A percentile compares a stretch with the other conserved stretches of the same genome.
Conservation (phyloP, 2,113 vertebrate species). For the Oncorhynchus masou region DNA sequence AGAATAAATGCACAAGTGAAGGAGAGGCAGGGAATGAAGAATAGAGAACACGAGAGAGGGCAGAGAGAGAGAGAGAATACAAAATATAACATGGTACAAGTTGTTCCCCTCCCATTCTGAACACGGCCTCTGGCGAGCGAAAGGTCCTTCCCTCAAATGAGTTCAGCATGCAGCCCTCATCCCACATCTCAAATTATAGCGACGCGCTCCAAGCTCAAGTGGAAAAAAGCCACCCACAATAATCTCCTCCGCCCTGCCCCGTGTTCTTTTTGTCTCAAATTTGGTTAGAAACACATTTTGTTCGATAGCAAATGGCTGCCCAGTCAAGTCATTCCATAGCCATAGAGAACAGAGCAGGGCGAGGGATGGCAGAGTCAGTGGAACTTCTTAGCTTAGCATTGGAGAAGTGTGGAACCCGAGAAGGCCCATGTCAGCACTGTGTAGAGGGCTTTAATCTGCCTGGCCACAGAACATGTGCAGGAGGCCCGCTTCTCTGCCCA, state of each 20-base stretch:
- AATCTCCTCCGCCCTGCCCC: slow-evolving; percentile 65
- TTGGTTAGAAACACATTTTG: slow-evolving; percentile 76
- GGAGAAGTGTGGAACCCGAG: slow-evolving; percentile 68
- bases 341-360: slow-evolving; percentile 48
- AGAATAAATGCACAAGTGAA: slow-evolving; percentile 19
- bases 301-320: slow-evolving; percentile 67
- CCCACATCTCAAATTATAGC: slow-evolving; percentile 80
- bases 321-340: slow-evolving; percentile 62
- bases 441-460: slow-evolving; percentile 78
- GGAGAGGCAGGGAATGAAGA: slow-evolving; percentile 29
- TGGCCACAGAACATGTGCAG: slow-evolving; percentile 75
- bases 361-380: slow-evolving; percentile 62
- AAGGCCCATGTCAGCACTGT: slow-evolving; percentile 75
- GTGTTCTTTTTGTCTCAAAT: slow-evolving; percentile 68
- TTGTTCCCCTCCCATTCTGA: slow-evolving; percentile 75
- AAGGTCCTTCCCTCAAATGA: slow-evolving; percentile 78
- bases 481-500: slow-evolving; percentile 69
- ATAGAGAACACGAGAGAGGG: slow-evolving; percentile 26
- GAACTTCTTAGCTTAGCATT: slow-evolving; percentile 62
- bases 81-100: slow-evolving; percentile 75
- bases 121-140: slow-evolving; percentile 71
- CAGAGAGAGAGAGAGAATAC: slow-evolving; percentile 62
- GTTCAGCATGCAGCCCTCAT: slow-evolving; percentile 77
- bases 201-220: slow-evolving; percentile 64
- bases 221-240: slow-evolving; percentile 78